Percentiles rank a stretch among this genome's conserved stretches.
Conservation (phyloP, 2,888 invertebrate genomes). For the Nymphalis c-album region DNA sequence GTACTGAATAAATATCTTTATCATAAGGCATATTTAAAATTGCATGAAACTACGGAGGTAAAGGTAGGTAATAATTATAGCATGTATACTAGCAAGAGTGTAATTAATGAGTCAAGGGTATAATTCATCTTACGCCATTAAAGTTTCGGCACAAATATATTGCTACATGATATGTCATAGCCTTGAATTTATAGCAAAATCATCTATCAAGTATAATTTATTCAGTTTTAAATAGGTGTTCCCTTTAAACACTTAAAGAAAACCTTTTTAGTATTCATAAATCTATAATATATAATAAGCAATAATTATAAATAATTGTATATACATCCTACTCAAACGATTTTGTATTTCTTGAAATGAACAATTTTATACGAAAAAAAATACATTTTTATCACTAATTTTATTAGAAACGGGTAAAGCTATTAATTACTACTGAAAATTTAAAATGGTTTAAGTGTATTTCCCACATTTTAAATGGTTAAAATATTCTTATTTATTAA, state of each 20-base stretch:
- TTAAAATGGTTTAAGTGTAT: too few relatives aligned
- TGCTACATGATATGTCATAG: slow-evolving; percentile 19
- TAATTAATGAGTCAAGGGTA: slow-evolving; percentile 29
- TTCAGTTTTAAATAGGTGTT: neutral
- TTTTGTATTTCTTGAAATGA: too few relatives aligned
- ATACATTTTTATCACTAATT: too few relatives aligned
- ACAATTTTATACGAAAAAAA: too few relatives aligned
- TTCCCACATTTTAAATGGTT: neutral
- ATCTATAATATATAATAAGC: too few relatives aligned
- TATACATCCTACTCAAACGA: too few relatives aligned
- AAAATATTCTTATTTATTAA: neutral
- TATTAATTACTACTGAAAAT: too few relatives aligned
- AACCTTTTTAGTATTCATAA: neutral
- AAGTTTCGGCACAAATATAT: slow-evolving; percentile 17
- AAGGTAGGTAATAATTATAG: slow-evolving; percentile 16
- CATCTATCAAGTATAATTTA: neutral
- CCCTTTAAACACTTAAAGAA: neutral
- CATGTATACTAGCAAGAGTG: slow-evolving; percentile 21
- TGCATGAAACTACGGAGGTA: slow-evolving; percentile 5
- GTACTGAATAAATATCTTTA: slow-evolving; percentile 17
- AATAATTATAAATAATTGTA: too few relatives aligned
- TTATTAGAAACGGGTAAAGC: too few relatives aligned
- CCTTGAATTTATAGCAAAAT: slow-evolving; percentile 1
- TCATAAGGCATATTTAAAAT: slow-evolving; percentile 11
- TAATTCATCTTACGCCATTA: slow-evolving; percentile 22